Evolutionary conservation across 2,888 invertebrate species (phyloP).

Genomic region (Gnatocerus cornutus): DNA sequence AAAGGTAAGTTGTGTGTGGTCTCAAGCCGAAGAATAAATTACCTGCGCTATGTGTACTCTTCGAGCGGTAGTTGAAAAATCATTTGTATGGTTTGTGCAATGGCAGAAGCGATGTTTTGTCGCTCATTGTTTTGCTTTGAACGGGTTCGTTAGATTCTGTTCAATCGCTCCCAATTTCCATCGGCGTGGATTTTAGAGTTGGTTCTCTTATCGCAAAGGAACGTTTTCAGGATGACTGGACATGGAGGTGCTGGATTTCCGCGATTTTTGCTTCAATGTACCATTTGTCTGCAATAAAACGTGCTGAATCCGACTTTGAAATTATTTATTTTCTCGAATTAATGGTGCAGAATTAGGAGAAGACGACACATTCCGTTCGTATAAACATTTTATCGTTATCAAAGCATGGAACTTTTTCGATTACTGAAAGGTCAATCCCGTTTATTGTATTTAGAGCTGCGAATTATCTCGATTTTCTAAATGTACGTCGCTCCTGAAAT

Average conservation of each 20-base stretch:
- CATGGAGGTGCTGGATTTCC: conserved; percentile 32
- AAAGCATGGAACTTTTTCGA: conserved; percentile 12
- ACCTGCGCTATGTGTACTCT: conserved; percentile 19
- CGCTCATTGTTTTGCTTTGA: conserved; percentile 18
- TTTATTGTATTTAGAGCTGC: conserved; percentile 19
- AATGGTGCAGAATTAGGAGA: not conserved
- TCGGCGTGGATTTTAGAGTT: conserved; percentile 8
- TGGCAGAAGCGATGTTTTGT: conserved; percentile 4
- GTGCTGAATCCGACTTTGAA: not conserved
- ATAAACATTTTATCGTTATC: conserved; percentile 19
- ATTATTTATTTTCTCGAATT: conserved; percentile 19
- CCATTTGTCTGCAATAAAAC: conserved; percentile 23
- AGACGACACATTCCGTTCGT: conserved; percentile 9
- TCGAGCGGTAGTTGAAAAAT: conserved; percentile 16
- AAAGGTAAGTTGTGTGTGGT: conserved; percentile 44
- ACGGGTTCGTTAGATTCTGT: conserved; percentile 26
- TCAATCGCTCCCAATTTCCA: conserved; percentile 26
- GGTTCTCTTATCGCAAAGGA: conserved; percentile 24
- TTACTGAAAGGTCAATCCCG: conserved; percentile 19
- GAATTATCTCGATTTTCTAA: not conserved
- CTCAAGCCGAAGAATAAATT: conserved; percentile 34
- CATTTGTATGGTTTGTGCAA: conserved; percentile 28
- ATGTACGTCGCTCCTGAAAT: no score
- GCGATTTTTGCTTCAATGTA: conserved; percentile 24
- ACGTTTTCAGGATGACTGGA: conserved; percentile 37